A percentile compares a stretch with the other conserved stretches of the same genome.
These are phyloP conservation scores for Gobio gobio DNA, from an alignment of 2,113 vertebrate genomes.

Conservation along the genomic window DNA sequence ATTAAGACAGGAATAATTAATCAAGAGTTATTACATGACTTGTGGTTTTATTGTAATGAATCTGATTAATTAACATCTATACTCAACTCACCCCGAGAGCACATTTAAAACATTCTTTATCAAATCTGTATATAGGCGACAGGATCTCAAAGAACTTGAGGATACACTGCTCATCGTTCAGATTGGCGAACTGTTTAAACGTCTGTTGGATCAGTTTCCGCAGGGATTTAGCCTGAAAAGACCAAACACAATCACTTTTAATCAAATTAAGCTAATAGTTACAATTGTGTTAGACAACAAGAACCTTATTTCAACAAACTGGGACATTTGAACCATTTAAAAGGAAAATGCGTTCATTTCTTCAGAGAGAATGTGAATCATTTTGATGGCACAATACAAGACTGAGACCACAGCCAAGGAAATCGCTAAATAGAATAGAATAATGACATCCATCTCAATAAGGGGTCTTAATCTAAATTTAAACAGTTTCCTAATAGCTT, in stretches of 20 bases:
- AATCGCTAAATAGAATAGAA: neutral
- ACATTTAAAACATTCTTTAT: constrained; percentile 99
- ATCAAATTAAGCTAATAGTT: neutral
- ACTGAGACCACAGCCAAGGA: neutral
- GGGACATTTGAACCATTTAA: neutral
- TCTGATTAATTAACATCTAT: neutral
- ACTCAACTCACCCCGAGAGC: constrained; percentile 87
- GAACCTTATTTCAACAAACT: neutral
- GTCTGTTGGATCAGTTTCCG: constrained; percentile 97
- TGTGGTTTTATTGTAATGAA: neutral
- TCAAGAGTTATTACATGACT: neutral
- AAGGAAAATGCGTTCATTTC: neutral
- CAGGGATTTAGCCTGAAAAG: constrained; percentile 89
- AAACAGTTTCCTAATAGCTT: neutral
- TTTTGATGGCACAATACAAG: neutral
- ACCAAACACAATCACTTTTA: constrained; percentile 16
- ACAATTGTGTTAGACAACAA: neutral
- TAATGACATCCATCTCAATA: neutral
- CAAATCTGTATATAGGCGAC: constrained; percentile 92
- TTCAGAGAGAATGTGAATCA: neutral
- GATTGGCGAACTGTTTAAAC: constrained; percentile 95
- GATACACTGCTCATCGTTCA: constrained; percentile 97
- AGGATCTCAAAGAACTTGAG: constrained; percentile 98
- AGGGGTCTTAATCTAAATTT: neutral
- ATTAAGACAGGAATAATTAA: neutral